Conservation (phyloP, 2,797 vertebrate species). For the Xenopus petersii region DNA sequence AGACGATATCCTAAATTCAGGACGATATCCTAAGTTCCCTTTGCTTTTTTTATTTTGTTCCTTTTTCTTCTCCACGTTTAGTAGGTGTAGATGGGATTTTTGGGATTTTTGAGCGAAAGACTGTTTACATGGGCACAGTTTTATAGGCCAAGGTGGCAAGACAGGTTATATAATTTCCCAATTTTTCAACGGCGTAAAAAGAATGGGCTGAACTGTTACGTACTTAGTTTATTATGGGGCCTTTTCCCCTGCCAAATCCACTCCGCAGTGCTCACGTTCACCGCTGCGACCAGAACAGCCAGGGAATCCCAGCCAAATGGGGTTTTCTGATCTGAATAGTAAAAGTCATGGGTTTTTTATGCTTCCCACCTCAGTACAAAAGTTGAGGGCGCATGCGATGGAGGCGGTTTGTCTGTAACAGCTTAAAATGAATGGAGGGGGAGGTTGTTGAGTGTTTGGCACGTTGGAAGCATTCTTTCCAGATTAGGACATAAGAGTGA, state of each 20-base stretch:
- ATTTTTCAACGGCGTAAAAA: neutral
- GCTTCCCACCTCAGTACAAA: conserved; percentile 34
- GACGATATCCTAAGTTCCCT: too few relatives aligned
- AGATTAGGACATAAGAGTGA: conserved; percentile 43
- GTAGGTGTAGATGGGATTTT: neutral
- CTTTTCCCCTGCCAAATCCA: conserved; percentile 17
- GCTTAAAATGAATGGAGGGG: conserved; percentile 31
- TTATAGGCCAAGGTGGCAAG: conserved; percentile 7
- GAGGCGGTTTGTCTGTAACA: conserved; percentile 28
- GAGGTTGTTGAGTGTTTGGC: conserved; percentile 16
- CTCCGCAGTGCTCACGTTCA: conserved; percentile 12
- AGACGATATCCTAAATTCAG: too few relatives aligned
- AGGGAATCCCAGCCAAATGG: conserved; percentile 27
- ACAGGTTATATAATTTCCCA: conserved; percentile 25
- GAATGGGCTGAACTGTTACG: conserved; percentile 8
- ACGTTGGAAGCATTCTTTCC: conserved; percentile 49
- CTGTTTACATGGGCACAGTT: neutral
- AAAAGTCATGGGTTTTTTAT: conserved; percentile 8
- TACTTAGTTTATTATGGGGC: conserved; percentile 12
- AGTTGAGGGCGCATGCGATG: conserved; percentile 28
- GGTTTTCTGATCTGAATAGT: conserved; percentile 16
- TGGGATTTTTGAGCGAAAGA: neutral
- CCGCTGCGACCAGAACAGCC: conserved; percentile 26
- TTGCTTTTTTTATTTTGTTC: too few relatives aligned
- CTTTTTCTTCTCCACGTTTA: neutral